Conservation (phyloP, 2,888 invertebrate species). For the Hirudinaria manillensis region DNA sequence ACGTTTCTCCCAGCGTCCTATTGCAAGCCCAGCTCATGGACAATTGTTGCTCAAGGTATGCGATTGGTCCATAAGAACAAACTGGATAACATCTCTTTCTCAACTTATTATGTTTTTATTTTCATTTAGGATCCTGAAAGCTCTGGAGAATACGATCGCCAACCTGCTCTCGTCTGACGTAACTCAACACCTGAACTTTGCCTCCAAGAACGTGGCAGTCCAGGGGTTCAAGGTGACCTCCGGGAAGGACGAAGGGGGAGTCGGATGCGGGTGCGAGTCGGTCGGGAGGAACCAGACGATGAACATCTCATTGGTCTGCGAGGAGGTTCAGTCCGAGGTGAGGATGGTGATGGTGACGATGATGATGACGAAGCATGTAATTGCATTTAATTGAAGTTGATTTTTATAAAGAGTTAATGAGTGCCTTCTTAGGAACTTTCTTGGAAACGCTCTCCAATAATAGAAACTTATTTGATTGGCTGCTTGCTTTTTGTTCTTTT, state of each 20-base stretch:
- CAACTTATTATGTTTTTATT: not conserved
- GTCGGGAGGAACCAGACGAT: not conserved
- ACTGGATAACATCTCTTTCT: not conserved
- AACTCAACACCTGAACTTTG: not conserved
- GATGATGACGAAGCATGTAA: not conserved
- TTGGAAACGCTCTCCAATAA: not conserved
- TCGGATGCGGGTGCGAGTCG: not conserved
- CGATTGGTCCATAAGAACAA: not conserved
- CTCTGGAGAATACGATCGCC: constrained; percentile 3
- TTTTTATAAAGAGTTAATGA: not conserved
- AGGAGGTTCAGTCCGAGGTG: not conserved
- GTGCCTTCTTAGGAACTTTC: not conserved
- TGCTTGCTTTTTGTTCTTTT: no score
- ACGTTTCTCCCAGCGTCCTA: constrained; percentile 19
- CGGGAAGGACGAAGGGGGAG: not conserved
- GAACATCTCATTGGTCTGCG: not conserved
- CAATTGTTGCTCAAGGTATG: constrained; percentile 20
- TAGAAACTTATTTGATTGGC: not conserved
- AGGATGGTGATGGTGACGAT: not conserved
- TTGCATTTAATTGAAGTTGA: not conserved
- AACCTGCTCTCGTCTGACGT: not conserved
- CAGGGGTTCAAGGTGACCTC: not conserved
- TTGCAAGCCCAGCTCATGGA: constrained; percentile 20
- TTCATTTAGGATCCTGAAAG: not conserved
- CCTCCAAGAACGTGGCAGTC: not conserved